Evolutionary conservation across 2,113 vertebrate genomes (phyloP).

Genomic region (Oreocharis arfaki): DNA sequence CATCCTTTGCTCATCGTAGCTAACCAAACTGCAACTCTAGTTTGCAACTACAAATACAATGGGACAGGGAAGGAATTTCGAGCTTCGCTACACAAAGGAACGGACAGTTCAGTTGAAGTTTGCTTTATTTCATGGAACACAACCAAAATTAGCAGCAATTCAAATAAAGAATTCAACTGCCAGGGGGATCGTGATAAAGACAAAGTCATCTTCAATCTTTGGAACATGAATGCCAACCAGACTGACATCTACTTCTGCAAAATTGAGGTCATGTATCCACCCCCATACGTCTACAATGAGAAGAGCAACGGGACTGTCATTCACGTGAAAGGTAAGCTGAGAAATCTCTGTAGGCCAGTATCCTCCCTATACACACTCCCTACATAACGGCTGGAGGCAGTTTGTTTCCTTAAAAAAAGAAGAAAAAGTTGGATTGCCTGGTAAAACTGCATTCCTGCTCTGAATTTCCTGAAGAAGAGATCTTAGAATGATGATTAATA

Average conservation of each 20-base stretch:
- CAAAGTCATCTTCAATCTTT: constrained; percentile 69
- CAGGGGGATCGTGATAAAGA: constrained; percentile 33
- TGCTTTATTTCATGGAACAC: constrained; percentile 66
- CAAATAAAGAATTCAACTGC: constrained; percentile 56
- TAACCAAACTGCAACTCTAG: constrained; percentile 50
- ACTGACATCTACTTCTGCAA: constrained; percentile 81
- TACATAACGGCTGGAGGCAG: not conserved
- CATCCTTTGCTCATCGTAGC: constrained; percentile 35
- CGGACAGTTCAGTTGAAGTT: constrained; percentile 60
- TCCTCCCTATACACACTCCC: not conserved
- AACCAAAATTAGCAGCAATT: not conserved
- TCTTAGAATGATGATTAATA: not conserved
- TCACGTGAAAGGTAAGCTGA: constrained; percentile 71
- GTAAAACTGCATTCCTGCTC: not conserved
- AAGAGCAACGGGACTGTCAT: constrained; percentile 73
- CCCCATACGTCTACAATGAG: constrained; percentile 70
- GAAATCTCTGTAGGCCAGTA: not conserved
- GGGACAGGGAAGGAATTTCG: constrained; percentile 65
- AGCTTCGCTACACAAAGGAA: constrained; percentile 69
- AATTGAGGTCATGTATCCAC: constrained; percentile 72
- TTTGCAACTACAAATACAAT: constrained; percentile 71
- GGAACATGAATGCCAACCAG: constrained; percentile 64
- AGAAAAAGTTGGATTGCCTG: not conserved
- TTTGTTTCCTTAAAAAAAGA: not conserved
- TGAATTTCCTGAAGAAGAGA: not conserved